Percentiles rank a stretch among this genome's conserved stretches.
phyloP scores from a whole-genome alignment of 2,797 vertebrate genomes.

The Heteromormyrus szaboi region DNA sequence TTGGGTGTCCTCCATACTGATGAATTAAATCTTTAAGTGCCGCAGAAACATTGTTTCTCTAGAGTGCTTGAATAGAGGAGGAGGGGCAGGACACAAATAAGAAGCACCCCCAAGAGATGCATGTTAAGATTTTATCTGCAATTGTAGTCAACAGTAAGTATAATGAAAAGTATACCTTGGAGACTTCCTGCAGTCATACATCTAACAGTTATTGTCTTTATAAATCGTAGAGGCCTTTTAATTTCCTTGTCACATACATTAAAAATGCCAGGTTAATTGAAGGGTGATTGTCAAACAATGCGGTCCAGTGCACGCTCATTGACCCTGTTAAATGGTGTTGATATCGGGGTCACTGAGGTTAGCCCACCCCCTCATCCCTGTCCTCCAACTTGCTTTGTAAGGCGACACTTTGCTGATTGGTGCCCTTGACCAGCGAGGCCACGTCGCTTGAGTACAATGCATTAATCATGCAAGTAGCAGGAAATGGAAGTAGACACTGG shows the following conservation, averaged over 20 bases:
- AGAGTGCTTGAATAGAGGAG: neutral
- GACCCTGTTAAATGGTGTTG: neutral
- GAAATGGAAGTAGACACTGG: neutral
- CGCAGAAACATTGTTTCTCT: neutral
- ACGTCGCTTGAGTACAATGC: neutral
- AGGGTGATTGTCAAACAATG: neutral
- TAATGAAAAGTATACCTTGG: neutral
- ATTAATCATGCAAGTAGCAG: neutral
- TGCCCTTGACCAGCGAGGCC: neutral
- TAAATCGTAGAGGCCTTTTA: neutral
- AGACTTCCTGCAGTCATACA: neutral
- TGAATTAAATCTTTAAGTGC: neutral
- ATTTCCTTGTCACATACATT: neutral
- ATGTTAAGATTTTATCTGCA: neutral
- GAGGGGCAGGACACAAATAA: neutral
- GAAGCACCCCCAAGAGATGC: neutral
- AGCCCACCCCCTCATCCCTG: neutral
- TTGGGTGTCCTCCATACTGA: neutral
- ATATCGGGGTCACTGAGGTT: neutral
- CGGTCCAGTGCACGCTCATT: neutral
- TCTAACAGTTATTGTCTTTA: neutral
- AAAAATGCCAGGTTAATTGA: slow-evolving; percentile 3
- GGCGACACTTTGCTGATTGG: neutral
- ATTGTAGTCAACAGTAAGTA: neutral
- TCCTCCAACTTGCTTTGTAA: neutral